Conservation (phyloP, 2,888 invertebrate species). For the Leptothorax acervorum region DNA sequence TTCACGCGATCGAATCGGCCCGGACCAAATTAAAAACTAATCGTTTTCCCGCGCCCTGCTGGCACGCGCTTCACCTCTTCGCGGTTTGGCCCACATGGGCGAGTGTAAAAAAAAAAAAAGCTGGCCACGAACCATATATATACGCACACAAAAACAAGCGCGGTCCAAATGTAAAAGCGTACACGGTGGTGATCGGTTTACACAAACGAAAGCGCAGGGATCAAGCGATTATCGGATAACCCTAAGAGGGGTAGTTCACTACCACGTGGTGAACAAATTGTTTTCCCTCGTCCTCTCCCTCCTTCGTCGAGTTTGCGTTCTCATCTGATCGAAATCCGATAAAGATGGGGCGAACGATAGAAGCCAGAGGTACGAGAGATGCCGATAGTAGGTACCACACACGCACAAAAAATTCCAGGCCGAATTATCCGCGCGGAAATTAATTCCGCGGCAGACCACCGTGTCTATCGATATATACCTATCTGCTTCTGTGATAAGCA, state of each 20-base stretch:
- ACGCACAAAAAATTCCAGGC: conserved; percentile 20
- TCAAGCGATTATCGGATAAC: conserved; percentile 43
- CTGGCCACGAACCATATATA: conserved; percentile 32
- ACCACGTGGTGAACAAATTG: conserved; percentile 63
- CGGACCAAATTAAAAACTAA: conserved; percentile 82
- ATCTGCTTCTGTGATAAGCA: conserved; percentile 1
- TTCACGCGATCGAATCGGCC: conserved; percentile 80
- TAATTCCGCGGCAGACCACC: conserved; percentile 17
- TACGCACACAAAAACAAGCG: not conserved
- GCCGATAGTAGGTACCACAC: conserved; percentile 4
- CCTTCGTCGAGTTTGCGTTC: conserved; percentile 26
- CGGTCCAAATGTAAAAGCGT: conserved; percentile 29
- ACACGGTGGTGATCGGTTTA: conserved; percentile 31
- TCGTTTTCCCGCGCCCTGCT: conserved; percentile 77
- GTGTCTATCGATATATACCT: not conserved
- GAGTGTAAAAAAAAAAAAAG: conserved; percentile 32
- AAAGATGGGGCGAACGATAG: conserved; percentile 28
- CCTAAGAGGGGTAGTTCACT: conserved; percentile 56
- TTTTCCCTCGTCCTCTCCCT: conserved; percentile 52
- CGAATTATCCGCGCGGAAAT: conserved; percentile 23
- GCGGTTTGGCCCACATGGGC: conserved; percentile 63
- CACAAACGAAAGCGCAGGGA: conserved; percentile 25
- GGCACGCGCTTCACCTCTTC: conserved; percentile 69
- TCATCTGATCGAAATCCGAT: conserved; percentile 64
- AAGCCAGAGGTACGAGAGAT: conserved; percentile 19